These are phyloP conservation scores for Callinectes sapidus DNA, from an alignment of 2,888 invertebrate species.

Conservation along the genomic window DNA sequence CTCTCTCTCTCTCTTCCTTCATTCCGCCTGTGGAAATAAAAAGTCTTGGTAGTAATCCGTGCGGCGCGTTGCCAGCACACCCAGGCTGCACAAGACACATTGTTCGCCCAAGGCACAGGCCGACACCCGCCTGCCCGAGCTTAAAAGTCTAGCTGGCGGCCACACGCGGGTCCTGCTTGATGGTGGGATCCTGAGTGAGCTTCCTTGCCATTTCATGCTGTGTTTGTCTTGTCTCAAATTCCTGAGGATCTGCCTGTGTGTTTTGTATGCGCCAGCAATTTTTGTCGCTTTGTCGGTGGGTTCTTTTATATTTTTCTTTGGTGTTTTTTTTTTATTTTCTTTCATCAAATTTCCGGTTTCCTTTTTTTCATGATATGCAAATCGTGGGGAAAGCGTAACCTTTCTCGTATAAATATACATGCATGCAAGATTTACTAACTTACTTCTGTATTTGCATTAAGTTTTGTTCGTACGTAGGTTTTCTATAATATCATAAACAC, in stretches of 20 bases:
- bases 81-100: neutral
- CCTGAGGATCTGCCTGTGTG: neutral
- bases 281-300: neutral
- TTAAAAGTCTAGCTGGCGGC: neutral
- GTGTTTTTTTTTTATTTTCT: neutral
- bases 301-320: neutral
- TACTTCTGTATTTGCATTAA: neutral
- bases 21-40: neutral
- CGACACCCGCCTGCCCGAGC: neutral
- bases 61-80: neutral
- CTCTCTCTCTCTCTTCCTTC: neutral
- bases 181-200: neutral
- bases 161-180: neutral
- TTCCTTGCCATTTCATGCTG: neutral
- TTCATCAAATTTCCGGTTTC: neutral
- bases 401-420: neutral
- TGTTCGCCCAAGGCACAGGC: neutral
- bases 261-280: neutral
- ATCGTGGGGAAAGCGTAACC: neutral
- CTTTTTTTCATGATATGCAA: neutral
- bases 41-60: constrained; percentile 2
- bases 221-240: neutral
- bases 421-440: neutral
- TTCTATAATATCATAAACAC: neutral
- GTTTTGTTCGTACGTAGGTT: neutral